Evolutionary conservation across 1,140 invertebrate species (phyloP), one percentile per base, ranked within the genome.

Genomic region (Dysdera silvatica): DNA sequence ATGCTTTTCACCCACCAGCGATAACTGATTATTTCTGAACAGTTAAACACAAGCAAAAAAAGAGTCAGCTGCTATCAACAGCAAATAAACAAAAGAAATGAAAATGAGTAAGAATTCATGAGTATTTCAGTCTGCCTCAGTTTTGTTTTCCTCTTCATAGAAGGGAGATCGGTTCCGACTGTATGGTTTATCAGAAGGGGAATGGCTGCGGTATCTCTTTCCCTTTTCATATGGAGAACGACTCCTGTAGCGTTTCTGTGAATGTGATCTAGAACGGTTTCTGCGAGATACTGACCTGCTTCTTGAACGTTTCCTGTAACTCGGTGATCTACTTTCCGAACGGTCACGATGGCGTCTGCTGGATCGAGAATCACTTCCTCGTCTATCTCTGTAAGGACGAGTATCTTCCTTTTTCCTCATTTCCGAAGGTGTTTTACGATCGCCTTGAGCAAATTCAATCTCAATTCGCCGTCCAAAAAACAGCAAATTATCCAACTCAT

Each of bases 391-490:
- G 43, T 68, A 57, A 7, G 65, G 63, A 31, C 48, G n/a, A 47
- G 51, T 35, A 5, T 61, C 43, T 47, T 69, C 68, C 33, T 69
- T 69, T 10, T 55, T 45, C 5, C 68, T 32, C 68, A 69, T 69
- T 53, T 69, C 68, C 45, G 35, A 31, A 6, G 68, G 68, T 0
- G 68, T 79, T 74, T 81, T 81, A 48, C 80, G 66, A 60, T 81
- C 79, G 52, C 80, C 80, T 72, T 79, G 75, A 16, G 80, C 80
- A 74, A 81, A 81, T 66, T 81, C 79, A 51, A 81, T 76, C 65
- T 80, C 77, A 33, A 81, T 67, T 58, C 80, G 77, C 51, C 78
- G 63, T 5, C 80, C 80, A 69, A 72, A 74, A 56, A 79, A 75
- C 31, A 74, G 70, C 12, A 73, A 69, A 59, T 77, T 67, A 61